These are phyloP conservation scores for Diadromus collaris DNA, from an alignment of 2,888 invertebrate genomes.

Conservation along the genomic window DNA sequence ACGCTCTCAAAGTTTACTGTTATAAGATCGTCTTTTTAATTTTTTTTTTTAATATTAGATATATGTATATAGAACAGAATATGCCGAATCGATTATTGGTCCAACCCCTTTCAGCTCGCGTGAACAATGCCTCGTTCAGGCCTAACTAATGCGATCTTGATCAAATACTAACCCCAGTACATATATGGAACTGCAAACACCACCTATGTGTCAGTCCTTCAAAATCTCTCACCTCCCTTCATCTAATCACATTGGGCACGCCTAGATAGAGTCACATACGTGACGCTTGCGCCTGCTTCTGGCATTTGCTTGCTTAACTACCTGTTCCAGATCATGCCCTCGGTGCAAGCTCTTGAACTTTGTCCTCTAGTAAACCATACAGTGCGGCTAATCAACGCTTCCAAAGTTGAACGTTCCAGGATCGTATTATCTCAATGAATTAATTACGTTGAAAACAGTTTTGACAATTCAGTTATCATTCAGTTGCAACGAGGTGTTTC, in stretches of 20 bases:
- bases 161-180: constrained; percentile 44
- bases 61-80: too few species aligned
- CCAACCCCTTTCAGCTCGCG: background rate
- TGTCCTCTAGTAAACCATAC: background rate
- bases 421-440: too few species aligned
- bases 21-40: too few species aligned
- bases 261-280: constrained; percentile 34
- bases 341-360: background rate
- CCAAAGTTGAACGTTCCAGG: background rate
- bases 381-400: background rate
- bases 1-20: too few species aligned
- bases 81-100: background rate
- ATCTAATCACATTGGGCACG: constrained; percentile 39
- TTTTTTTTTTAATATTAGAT: too few species aligned
- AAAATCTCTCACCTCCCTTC: constrained; percentile 19
- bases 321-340: background rate
- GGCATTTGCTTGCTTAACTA: constrained; percentile 5
- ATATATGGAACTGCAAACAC: background rate
- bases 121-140: constrained; percentile 23
- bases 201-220: background rate
- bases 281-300: constrained; percentile 19
- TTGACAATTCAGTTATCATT: too few species aligned
- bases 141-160: constrained; percentile 46
- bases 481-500: too few species aligned
- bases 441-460: too few species aligned